phyloP scores from a whole-genome alignment of 35 echinoderm and acorn worm genomes.

The Apostichopus californicus region DNA sequence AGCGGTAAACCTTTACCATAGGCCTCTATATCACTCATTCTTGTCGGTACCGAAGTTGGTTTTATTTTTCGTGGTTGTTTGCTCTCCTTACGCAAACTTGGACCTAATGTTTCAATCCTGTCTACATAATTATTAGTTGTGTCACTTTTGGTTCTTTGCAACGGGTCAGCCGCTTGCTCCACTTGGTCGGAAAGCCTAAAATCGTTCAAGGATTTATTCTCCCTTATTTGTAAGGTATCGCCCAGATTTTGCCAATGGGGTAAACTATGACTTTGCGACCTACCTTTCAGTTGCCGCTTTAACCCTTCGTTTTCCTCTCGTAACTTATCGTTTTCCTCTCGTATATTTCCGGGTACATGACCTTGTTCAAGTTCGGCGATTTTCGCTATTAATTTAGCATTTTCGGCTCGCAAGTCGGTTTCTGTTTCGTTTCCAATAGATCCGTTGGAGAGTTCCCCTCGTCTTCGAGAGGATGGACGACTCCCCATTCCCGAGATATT shows the following conservation, averaged over 20 bases:
- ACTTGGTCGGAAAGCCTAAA: constrained; percentile 1
- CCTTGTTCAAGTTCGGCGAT: constrained; percentile 44
- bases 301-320: constrained; percentile 58
- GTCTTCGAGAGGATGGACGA: constrained; percentile 42
- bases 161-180: background rate
- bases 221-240: background rate
- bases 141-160: constrained; percentile 14
- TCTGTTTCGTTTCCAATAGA: background rate
- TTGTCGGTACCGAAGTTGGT: constrained; percentile 51
- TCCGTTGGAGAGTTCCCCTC: constrained; percentile 41
- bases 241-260: background rate
- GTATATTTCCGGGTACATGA: constrained; percentile 14
- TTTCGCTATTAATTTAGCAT: constrained; percentile 35
- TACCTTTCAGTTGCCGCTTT: background rate
- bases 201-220: constrained; percentile 18
- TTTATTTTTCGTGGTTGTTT: constrained; percentile 56
- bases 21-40: constrained; percentile 74
- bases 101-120: background rate
- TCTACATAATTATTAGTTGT: background rate
- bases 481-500: constrained; percentile 49
- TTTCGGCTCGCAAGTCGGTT: constrained; percentile 52
- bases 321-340: constrained; percentile 62
- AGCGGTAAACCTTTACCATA: constrained; percentile 69
- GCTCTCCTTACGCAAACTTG: constrained; percentile 7
- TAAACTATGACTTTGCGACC: background rate